phyloP scores from a whole-genome alignment of 2,113 vertebrate species.

The Nesoenas mayeri region DNA sequence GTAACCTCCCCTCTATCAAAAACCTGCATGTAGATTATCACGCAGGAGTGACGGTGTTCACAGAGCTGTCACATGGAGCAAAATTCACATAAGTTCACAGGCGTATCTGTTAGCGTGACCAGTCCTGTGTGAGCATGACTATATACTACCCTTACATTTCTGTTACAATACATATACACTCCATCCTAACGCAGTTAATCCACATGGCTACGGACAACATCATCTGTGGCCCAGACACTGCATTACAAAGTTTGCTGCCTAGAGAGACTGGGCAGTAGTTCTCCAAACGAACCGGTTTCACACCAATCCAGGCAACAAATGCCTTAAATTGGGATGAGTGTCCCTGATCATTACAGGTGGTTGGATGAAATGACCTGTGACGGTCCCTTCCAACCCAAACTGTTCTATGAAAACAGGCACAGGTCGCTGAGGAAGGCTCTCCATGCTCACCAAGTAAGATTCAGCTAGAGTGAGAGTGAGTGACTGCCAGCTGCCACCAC shows the following conservation, averaged over 20 bases:
- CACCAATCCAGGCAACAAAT: neutral
- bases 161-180: neutral
- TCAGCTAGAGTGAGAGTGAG: neutral
- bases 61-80: accelerated
- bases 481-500: conserved; percentile 40
- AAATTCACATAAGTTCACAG: neutral
- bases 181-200: neutral
- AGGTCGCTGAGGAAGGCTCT: neutral
- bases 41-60: accelerated
- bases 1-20: neutral
- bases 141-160: accelerated
- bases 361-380: too few species aligned
- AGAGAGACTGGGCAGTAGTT: neutral
- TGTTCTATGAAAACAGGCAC: neutral
- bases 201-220: accelerated
- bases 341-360: neutral
- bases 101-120: neutral
- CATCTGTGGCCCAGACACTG: neutral
- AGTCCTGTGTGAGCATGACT: neutral
- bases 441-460: neutral
- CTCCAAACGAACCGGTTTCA: neutral
- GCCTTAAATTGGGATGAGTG: neutral
- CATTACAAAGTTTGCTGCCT: neutral
- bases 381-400: neutral
- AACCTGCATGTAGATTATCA: neutral